Percentiles rank a stretch among this genome's conserved stretches.
These are phyloP conservation scores for Hippocampus kuda DNA, from an alignment of 2,797 vertebrate genomes.

Conservation along the genomic window DNA sequence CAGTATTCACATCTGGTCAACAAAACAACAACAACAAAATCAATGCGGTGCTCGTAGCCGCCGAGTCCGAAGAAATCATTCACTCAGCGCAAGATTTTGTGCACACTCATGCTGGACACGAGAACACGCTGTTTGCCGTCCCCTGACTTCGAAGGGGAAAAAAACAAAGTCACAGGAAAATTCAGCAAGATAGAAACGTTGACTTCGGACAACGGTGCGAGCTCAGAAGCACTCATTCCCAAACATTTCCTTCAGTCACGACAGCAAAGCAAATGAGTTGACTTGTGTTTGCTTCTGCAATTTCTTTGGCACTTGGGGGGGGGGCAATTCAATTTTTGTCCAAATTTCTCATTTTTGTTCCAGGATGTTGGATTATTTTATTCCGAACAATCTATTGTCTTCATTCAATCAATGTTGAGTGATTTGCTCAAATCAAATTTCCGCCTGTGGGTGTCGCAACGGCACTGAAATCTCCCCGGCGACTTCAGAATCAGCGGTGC, in stretches of 20 bases:
- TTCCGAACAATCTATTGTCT: neutral
- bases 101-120: slow-evolving; percentile 65
- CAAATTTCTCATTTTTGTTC: neutral
- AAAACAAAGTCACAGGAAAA: slow-evolving; percentile 70
- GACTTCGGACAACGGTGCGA: neutral
- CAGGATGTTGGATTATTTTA: neutral
- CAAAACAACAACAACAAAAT: slow-evolving; percentile 49
- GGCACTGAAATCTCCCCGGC: neutral
- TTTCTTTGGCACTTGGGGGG: too few species aligned
- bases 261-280: neutral
- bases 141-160: slow-evolving; percentile 39
- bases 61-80: slow-evolving; percentile 46
- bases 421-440: too few species aligned
- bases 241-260: neutral
- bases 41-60: slow-evolving; percentile 18
- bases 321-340: neutral
- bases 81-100: slow-evolving; percentile 45
- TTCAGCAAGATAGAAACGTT: slow-evolving; percentile 38
- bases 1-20: slow-evolving; percentile 63
- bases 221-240: slow-evolving; percentile 16
- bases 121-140: slow-evolving; percentile 41
- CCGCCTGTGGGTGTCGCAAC: neutral
- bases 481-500: neutral
- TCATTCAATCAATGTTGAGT: too few species aligned
- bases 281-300: neutral